Base-by-base conservation (phyloP, 1,140 invertebrate species). In the Sycophila sp. region DNA sequence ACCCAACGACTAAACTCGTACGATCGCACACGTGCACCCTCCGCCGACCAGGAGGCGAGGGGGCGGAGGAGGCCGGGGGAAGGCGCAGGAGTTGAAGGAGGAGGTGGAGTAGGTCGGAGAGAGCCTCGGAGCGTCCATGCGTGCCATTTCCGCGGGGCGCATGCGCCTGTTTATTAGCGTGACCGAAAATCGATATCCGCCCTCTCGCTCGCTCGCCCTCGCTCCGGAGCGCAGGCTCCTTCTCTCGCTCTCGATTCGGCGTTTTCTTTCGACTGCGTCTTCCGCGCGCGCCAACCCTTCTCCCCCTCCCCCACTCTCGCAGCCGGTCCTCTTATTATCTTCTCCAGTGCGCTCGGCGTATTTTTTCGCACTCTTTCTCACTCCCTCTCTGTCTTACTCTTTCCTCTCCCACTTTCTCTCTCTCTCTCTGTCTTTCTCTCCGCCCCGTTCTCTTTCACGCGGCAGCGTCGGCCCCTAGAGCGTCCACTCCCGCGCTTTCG, bases 111-210 rank as follows among this genome's bases (percentile, higher is more conserved):
- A 28, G 32, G 13, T n/a, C n/a, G 28, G 10, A 36, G 28, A n/a
- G n/a, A n/a, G 19, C 26, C 40, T 24, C 2, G 38, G 38, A 24
- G 47, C 38, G 34, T 53, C 42, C 28, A 59, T 76, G 63, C 40
- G 69, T 73, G 53, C 69, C 58, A 4, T 38, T 64, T 69, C n/a
- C 66, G 53, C 47, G 60, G 53, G 19, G 76, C 79, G 79, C 79
- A 80, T 80, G 78, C 79, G 78, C 77, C 74, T 79, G 76, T 79
- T 80, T 78, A 80, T 80, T 80, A 80, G 75, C 75, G 78, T 75
- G 75, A 80, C 76, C 69, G 76, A 80, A 80, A 78, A 80, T 80
- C 79, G 79, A 80, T 80, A 78, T 80, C 69, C 74, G 78, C 60
- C 69, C 69, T 72, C 76, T 72, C 75, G 11, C 4, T 26, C 47